phyloP scores from a whole-genome alignment of 2,888 invertebrate species.

The Geophilus truncorum region DNA sequence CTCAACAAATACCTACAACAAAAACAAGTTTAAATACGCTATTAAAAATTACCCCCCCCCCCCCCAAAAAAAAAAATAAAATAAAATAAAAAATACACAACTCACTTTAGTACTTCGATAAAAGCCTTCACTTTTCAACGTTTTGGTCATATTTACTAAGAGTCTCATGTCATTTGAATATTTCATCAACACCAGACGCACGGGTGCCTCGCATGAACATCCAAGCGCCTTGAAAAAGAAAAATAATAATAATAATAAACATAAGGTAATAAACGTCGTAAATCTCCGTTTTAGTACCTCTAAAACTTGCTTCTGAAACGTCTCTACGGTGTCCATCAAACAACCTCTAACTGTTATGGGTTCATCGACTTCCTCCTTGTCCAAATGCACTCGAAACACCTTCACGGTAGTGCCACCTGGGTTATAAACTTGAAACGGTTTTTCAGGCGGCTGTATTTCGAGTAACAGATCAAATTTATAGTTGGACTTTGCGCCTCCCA shows the following conservation, averaged over 20 bases:
- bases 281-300: slow-evolving; percentile 43
- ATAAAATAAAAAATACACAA: neutral
- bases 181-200: slow-evolving; percentile 35
- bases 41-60: too few species aligned
- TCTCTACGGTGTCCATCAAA: slow-evolving; percentile 55
- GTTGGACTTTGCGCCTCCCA: slow-evolving; percentile 51
- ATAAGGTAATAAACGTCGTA: neutral
- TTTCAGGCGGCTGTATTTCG: slow-evolving; percentile 60
- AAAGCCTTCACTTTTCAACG: slow-evolving; percentile 48
- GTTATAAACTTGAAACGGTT: slow-evolving; percentile 59
- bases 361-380: slow-evolving; percentile 58
- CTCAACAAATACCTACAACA: slow-evolving; percentile 48
- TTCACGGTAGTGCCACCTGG: slow-evolving; percentile 59
- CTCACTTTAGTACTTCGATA: slow-evolving; percentile 48
- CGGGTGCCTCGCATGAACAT: neutral
- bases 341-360: slow-evolving; percentile 59
- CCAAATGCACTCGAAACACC: slow-evolving; percentile 60
- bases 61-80: too few species aligned
- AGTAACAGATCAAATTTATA: slow-evolving; percentile 60
- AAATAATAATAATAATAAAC: neutral
- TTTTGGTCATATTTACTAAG: slow-evolving; percentile 43
- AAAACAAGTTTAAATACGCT: too few species aligned
- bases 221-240: slow-evolving; percentile 29
- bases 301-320: slow-evolving; percentile 57
- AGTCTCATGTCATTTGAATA: slow-evolving; percentile 46